phyloP scores from a whole-genome alignment of 2,888 invertebrate species.

The Aporophyla lueneburgensis region DNA sequence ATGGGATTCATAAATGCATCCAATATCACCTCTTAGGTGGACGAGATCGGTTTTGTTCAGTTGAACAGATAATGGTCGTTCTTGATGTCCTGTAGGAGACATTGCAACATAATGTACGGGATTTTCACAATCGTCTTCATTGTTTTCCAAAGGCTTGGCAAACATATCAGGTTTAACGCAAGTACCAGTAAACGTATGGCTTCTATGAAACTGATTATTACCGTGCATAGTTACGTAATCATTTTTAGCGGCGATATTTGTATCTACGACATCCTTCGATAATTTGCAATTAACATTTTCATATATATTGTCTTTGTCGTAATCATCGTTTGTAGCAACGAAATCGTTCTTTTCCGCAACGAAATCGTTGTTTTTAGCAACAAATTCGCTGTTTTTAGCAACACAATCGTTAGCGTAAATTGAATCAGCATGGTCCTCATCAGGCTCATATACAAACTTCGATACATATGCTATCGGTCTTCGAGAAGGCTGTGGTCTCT shows the following conservation, averaged over 20 bases:
- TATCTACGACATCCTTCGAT: conserved; percentile 75
- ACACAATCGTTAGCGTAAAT: conserved; percentile 54
- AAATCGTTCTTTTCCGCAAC: conserved; percentile 4
- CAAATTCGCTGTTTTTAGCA: conserved; percentile 25
- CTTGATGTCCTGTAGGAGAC: conserved; percentile 15
- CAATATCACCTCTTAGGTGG: conserved; percentile 77
- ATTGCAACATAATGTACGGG: conserved; percentile 54
- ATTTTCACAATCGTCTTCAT: conserved; percentile 25
- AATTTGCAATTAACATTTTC: conserved; percentile 68
- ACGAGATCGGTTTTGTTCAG: conserved; percentile 65
- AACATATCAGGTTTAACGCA: conserved; percentile 20
- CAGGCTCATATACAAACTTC: conserved; percentile 26
- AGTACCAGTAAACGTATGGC: conserved; percentile 31
- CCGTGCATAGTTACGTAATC: conserved; percentile 49
- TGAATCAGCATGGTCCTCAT: conserved; percentile 35
- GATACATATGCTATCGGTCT: conserved; percentile 62
- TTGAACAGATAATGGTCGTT: conserved; percentile 43
- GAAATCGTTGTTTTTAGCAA: conserved; percentile 10
- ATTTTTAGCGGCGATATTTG: conserved; percentile 12
- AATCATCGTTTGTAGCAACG: neutral
- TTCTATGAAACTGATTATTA: conserved; percentile 33
- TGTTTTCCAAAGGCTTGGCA: conserved; percentile 13
- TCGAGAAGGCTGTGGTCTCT: conserved; percentile 69
- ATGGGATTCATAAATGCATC: conserved; percentile 74
- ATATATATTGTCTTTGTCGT: conserved; percentile 44